Evolutionary conservation across 53 echinoderm and acorn worm species (phyloP).

Genomic region (Paracentrotus lividus): DNA sequence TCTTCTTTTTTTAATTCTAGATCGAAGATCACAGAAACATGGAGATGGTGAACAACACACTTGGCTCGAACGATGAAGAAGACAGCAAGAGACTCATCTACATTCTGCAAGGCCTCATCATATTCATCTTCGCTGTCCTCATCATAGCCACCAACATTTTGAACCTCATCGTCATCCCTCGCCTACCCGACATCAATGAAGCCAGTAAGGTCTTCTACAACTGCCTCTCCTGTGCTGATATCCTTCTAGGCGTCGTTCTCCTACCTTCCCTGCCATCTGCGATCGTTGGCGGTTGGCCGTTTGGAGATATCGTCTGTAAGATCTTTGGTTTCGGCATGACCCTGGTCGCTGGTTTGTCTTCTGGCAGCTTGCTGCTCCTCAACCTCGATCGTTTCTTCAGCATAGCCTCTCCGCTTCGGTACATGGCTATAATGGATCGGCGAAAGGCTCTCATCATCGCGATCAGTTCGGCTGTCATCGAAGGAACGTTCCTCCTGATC

Average conservation of each 20-base stretch:
- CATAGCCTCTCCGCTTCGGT: slow-evolving; percentile 85
- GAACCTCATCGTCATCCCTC: slow-evolving; percentile 61
- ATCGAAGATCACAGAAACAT: background rate
- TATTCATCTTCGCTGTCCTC: slow-evolving; percentile 53
- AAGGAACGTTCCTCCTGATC: background rate
- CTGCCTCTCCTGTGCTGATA: slow-evolving; percentile 38
- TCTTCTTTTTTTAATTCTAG: background rate
- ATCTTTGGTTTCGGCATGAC: slow-evolving; percentile 67
- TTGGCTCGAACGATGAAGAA: background rate
- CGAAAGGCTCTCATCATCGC: slow-evolving; percentile 34
- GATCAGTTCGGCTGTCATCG: background rate
- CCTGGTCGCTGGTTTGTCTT: slow-evolving; percentile 80
- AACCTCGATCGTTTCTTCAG: slow-evolving; percentile 89
- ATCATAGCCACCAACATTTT: slow-evolving; percentile 52
- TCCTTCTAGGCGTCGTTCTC: slow-evolving; percentile 49
- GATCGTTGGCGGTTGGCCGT: slow-evolving; percentile 44
- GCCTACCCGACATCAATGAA: slow-evolving; percentile 61
- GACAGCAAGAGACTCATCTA: slow-evolving; percentile 9
- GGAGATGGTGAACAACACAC: background rate
- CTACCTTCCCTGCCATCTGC: slow-evolving; percentile 46
- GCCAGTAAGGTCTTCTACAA: slow-evolving; percentile 63
- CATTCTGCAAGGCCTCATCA: slow-evolving; percentile 33
- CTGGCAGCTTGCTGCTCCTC: slow-evolving; percentile 82
- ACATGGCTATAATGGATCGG: slow-evolving; percentile 71
- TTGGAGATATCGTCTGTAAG: slow-evolving; percentile 57